Conservation (phyloP, 2,797 vertebrate species). For the Pseudochromis fuscus region DNA sequence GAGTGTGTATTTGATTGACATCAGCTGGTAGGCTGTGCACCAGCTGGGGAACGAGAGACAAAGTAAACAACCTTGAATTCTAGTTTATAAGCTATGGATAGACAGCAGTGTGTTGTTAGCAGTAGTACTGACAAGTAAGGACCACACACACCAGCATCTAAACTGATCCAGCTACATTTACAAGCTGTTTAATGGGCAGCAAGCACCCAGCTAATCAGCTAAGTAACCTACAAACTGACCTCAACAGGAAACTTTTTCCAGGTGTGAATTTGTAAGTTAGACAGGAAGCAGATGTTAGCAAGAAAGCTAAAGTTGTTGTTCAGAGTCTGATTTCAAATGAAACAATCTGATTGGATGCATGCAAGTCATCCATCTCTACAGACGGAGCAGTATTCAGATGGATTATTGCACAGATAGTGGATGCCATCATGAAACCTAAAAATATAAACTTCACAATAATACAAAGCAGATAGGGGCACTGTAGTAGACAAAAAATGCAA, state of each 20-base stretch:
- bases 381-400: background rate
- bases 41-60: constrained; percentile 20
- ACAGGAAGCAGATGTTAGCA: background rate
- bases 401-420: background rate
- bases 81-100: constrained; percentile 12
- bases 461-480: background rate
- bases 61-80: constrained; percentile 24
- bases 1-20: constrained; percentile 27
- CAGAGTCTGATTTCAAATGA: background rate
- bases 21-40: constrained; percentile 23
- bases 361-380: background rate
- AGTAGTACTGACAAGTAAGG: background rate
- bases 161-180: constrained; percentile 21
- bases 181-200: constrained; percentile 7
- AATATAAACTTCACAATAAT: background rate
- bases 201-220: background rate
- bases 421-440: background rate
- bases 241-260: background rate
- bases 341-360: background rate
- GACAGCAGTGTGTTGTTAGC: background rate
- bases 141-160: constrained; percentile 2
- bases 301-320: background rate
- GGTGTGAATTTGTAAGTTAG: background rate
- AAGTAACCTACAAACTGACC: constrained; percentile 12
- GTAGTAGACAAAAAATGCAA: background rate